A percentile compares a stretch with the other conserved stretches of the same genome.
Conservation (phyloP, 1,140 invertebrate species). For the Ladona fulva region DNA sequence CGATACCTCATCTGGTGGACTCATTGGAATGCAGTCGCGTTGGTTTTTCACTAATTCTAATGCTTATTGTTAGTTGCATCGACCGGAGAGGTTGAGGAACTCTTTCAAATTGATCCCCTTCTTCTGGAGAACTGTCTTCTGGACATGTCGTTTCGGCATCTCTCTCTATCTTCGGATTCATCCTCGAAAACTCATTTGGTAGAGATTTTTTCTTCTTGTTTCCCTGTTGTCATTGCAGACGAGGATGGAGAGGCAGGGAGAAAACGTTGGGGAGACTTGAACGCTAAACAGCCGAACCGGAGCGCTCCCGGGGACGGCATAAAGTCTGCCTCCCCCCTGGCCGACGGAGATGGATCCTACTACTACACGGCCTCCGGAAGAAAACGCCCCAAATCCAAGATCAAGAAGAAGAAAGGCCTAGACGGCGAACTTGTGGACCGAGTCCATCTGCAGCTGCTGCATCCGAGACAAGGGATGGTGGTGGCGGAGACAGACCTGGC, state of each 20-base stretch:
- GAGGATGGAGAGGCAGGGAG: conserved; percentile 1
- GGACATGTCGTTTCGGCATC: not conserved
- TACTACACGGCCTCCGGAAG: not conserved
- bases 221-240: conserved; percentile 7
- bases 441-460: not conserved
- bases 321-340: not conserved
- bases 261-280: not conserved
- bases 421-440: not conserved
- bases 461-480: not conserved
- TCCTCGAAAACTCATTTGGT: not conserved
- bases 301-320: not conserved
- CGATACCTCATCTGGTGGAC: not conserved
- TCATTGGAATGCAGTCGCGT: not conserved
- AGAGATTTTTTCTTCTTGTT: not conserved
- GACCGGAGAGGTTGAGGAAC: not conserved
- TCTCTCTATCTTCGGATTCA: not conserved
- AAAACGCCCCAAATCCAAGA: not conserved
- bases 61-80: not conserved
- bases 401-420: not conserved
- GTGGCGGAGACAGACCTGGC: not conserved
- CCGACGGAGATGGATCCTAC: not conserved
- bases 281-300: not conserved
- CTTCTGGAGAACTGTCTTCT: not conserved
- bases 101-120: not conserved
- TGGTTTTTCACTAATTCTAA: not conserved